Evolutionary conservation across 1,140 invertebrate species (phyloP), one percentile per base, ranked within the genome.

Genomic region (Bombus polaris): DNA sequence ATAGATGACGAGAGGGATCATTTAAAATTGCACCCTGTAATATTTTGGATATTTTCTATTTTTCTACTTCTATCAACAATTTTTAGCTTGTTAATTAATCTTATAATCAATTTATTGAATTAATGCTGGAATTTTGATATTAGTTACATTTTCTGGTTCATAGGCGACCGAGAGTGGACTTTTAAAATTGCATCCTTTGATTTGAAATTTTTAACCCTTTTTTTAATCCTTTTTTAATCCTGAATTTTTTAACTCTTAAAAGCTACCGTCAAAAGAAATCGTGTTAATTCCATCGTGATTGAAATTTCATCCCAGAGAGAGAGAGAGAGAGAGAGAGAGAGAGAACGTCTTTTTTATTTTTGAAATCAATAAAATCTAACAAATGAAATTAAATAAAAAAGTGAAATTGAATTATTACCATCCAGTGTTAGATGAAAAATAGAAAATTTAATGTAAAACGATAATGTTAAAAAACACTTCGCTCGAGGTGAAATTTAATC

Each of bases 1-100:
- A 83, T 15, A 86, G 81, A 87, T 84, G 88, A 85, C 87, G 62
- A 71, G 44, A 75, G 37, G 32, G 47, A 73, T 39, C 32, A 15
- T 13, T 87, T 25, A 42, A 68, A 42, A 73, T 22, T 18, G 8
- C 4, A 76, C 1, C 9, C 3, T 28, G 2, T 25, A 28, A 15
- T 18, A 28, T 37, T 37, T 18, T 9, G 5, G 13, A 8, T 18
- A 42, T 44, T 53, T 53, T 42, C 53, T 32, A 18, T 13, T 32
- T 4, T 28, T n/a, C 1, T 10, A 5, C 8, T 22, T 4, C 1
- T n/a, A 13, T 0, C 59, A 59, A 59, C 25, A 10, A 28, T n/a
- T 59, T 28, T 59, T 59, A 28, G 57, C 57, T 59, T 8, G 3
- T 12, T 10, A 59, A 59, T 12, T 59, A 59, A 59, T 59, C 25